These are phyloP conservation scores for Alcedo atthis DNA, from an alignment of 2,797 vertebrate genomes.

Conservation along the genomic window DNA sequence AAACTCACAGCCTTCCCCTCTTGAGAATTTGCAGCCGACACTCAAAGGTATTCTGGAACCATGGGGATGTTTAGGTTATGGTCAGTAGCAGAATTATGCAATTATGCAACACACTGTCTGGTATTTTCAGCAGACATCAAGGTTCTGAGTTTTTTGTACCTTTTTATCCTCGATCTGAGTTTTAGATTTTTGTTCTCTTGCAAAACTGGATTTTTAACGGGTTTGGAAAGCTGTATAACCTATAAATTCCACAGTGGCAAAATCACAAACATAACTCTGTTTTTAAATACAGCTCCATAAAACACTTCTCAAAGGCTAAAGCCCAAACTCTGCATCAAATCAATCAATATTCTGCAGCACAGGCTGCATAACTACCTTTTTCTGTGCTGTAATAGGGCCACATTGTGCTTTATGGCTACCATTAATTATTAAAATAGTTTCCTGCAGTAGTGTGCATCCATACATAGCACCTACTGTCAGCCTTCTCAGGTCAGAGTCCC, in stretches of 20 bases:
- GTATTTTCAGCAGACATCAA: background rate
- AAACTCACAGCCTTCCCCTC: background rate
- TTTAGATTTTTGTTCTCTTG: background rate
- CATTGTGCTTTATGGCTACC: background rate
- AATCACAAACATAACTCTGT: background rate
- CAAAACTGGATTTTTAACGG: background rate
- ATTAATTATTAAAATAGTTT: constrained; percentile 63
- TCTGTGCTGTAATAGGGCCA: background rate
- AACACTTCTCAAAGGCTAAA: constrained; percentile 12
- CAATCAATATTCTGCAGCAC: constrained; percentile 6
- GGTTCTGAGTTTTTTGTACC: background rate
- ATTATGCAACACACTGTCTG: background rate
- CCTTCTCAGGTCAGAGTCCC: constrained; percentile 21
- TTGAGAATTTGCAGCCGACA: background rate
- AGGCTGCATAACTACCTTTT: constrained; percentile 32
- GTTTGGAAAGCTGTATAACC: background rate
- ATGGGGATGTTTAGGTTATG: background rate
- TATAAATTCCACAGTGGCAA: background rate
- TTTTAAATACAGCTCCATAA: constrained; percentile 7
- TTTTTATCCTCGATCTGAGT: background rate
- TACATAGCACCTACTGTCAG: constrained; percentile 14
- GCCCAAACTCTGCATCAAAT: background rate
- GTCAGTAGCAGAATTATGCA: background rate
- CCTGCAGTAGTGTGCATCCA: constrained; percentile 22
- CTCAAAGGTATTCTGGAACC: background rate